A percentile compares a stretch with the other conserved stretches of the same genome.
phyloP scores from a whole-genome alignment of 1,140 invertebrate genomes.

The Drosophila pruinosa region DNA sequence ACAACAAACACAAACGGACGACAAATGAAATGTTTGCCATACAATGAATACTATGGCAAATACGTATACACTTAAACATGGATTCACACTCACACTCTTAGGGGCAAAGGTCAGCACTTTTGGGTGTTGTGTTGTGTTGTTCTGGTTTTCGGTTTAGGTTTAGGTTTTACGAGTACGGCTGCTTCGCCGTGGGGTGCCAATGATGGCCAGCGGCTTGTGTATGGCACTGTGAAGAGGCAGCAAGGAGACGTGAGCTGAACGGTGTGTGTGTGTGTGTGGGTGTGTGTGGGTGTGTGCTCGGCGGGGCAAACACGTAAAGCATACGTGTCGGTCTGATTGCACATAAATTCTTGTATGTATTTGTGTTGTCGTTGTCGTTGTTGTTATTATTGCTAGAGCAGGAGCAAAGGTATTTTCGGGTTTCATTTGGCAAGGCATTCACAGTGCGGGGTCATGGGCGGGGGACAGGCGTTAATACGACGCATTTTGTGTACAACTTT shows the following conservation, averaged over 20 bases:
- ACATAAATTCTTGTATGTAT: slow-evolving; percentile 63
- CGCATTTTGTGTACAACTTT: slow-evolving; percentile 79
- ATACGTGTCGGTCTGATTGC: slow-evolving; percentile 77
- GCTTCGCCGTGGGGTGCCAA: slow-evolving; percentile 51
- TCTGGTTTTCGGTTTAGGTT: slow-evolving; percentile 52
- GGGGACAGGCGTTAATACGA: slow-evolving; percentile 62
- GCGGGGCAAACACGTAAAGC: slow-evolving; percentile 51
- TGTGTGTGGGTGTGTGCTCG: neutral
- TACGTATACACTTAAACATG: slow-evolving; percentile 15
- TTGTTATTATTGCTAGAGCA: neutral
- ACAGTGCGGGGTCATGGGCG: neutral
- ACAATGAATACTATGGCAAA: slow-evolving; percentile 36
- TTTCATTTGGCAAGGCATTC: slow-evolving; percentile 34
- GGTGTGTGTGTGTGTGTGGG: neutral
- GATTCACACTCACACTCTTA: slow-evolving; percentile 27
- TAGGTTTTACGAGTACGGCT: slow-evolving; percentile 33
- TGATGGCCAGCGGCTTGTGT: slow-evolving; percentile 42
- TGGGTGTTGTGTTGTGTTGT: slow-evolving; percentile 43
- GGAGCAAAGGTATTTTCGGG: slow-evolving; percentile 16
- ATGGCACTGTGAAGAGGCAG: neutral
- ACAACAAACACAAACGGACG: slow-evolving; percentile 51
- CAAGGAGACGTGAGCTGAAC: neutral
- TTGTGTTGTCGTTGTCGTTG: slow-evolving; percentile 5
- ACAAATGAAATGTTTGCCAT: slow-evolving; percentile 69
- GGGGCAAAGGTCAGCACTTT: slow-evolving; percentile 57